Evolutionary conservation across 2,888 invertebrate genomes (phyloP), one percentile per base, ranked within the genome.

Genomic region (Brenthis hecate): DNA sequence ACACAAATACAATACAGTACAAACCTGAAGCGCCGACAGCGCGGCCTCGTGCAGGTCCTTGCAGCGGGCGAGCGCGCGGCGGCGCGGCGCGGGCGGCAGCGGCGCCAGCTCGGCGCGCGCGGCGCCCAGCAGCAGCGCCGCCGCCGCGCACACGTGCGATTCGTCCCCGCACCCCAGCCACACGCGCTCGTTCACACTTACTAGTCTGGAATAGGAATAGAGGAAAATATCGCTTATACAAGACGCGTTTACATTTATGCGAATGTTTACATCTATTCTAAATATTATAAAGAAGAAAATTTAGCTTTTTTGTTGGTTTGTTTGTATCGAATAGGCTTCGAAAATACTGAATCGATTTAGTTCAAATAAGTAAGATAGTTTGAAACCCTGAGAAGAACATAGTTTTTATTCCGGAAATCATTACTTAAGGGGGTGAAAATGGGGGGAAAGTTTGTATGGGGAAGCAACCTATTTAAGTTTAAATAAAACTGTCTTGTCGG

Each of bases 81-180:
- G 86, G 3, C 91, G 84, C 72, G 81, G 82, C 70, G 88, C 82
- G 65, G 84, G 76, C 63, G 94, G 89, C 71, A 96, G 94, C 70
- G 98, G 94, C 77, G 98, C 91, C 75, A 94, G 94, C 69, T 95
- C 95, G 48, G 96, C 95, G 13, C 36, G 87, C 85, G 96, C 96
- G 83, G 95, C 94, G 73, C 97, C 87, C 72, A 98, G 94, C 77
- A 98, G 91, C 75, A 94, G 93, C 68, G 95, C 95, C 32, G 97
- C 95, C 5, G 96, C 96, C 83, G 95, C 94, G 74, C 97, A 95
- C 74, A 98, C 93, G 92, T 98, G 98, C 83, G 96, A 95, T 86
- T 98, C 97, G 82, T 97, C 96, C 66, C 97, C 96, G 86, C 96
- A 95, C 23, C 95, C 95, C 70, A 96, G 94, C 98, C 98, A 98